Conservation (phyloP, 2,888 invertebrate species). For the Schizotus pectinicornis region DNA sequence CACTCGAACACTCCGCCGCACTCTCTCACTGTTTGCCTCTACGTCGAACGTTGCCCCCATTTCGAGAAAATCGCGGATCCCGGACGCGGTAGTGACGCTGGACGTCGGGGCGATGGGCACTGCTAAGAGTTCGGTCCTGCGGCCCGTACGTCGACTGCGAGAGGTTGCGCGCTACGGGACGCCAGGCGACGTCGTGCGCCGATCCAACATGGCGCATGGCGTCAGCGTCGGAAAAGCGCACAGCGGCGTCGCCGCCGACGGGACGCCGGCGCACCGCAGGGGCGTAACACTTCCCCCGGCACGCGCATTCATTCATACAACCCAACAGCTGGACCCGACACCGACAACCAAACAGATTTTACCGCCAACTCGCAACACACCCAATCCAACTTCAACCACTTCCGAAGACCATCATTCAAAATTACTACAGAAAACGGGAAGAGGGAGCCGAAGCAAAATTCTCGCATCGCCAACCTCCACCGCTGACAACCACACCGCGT, state of each 20-base stretch:
- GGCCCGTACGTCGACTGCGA: slow-evolving; percentile 41
- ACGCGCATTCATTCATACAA: background rate
- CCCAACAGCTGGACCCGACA: background rate
- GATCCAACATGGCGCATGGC: slow-evolving; percentile 38
- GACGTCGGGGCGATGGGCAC: slow-evolving; percentile 43
- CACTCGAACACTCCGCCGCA: slow-evolving; percentile 47
- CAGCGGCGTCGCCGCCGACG: slow-evolving; percentile 32
- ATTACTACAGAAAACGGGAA: too few species aligned
- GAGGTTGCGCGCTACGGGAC: slow-evolving; percentile 40
- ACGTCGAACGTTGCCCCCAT: slow-evolving; percentile 48
- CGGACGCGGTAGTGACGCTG: slow-evolving; percentile 46
- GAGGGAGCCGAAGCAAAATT: too few species aligned
- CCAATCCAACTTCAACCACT: too few species aligned
- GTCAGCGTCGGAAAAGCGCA: background rate
- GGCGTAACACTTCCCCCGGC: slow-evolving; percentile 7
- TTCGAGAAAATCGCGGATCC: slow-evolving; percentile 40
- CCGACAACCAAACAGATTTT: background rate
- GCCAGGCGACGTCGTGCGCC: slow-evolving; percentile 29
- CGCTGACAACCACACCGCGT: too few species aligned
- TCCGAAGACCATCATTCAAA: too few species aligned
- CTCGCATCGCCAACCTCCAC: too few species aligned
- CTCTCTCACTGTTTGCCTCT: slow-evolving; percentile 37
- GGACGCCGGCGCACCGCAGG: slow-evolving; percentile 18
- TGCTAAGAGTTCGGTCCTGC: slow-evolving; percentile 31
- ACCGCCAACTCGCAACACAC: too few species aligned